phyloP scores from a whole-genome alignment of 2,888 invertebrate genomes.

The Phoenoteleia sp. region DNA sequence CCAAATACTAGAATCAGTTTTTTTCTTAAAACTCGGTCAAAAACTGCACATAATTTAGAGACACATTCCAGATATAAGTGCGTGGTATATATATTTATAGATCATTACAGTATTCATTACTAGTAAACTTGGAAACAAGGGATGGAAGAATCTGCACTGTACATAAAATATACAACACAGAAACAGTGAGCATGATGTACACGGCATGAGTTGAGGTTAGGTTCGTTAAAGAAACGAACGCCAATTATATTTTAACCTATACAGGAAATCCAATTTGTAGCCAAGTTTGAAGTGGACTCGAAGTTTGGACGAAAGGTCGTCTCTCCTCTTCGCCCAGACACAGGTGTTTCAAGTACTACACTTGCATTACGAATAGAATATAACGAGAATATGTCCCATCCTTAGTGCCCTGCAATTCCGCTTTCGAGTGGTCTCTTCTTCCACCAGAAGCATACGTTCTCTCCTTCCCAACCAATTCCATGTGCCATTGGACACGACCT shows the following conservation, averaged over 20 bases:
- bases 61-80: not conserved
- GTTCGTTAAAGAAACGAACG: conserved; percentile 83
- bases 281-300: conserved; percentile 83
- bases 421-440: conserved; percentile 71
- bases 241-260: conserved; percentile 84
- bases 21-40: not conserved
- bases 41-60: not conserved
- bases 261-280: conserved; percentile 84
- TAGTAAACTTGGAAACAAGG: conserved; percentile 37
- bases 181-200: conserved; percentile 13
- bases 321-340: conserved; percentile 77
- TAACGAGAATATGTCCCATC: conserved; percentile 73
- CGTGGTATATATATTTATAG: not conserved
- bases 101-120: conserved; percentile 53
- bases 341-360: conserved; percentile 72
- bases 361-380: conserved; percentile 72
- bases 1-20: too few species aligned
- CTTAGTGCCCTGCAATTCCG: conserved; percentile 69
- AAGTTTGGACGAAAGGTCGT: conserved; percentile 83
- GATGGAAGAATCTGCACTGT: conserved; percentile 17
- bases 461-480: conserved; percentile 34
- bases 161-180: conserved; percentile 15
- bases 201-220: conserved; percentile 51
- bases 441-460: conserved; percentile 50
- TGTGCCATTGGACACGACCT: conserved; percentile 50